Conservation (phyloP, 1,140 invertebrate genomes). For the Luehdorfia chinensis region DNA sequence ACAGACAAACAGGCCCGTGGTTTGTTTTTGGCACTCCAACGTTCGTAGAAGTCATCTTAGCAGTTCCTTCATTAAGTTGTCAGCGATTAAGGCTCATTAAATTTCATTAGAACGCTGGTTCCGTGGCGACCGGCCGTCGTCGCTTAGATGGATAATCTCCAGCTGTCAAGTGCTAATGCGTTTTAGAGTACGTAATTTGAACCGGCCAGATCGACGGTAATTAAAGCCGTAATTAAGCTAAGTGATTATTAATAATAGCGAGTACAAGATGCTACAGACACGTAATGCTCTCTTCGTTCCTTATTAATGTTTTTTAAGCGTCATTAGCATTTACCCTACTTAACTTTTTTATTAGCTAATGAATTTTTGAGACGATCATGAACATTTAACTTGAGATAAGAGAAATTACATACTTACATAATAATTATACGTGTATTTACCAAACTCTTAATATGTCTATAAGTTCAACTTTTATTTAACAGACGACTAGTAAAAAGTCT, state of each 20-base stretch:
- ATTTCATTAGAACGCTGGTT: conserved; percentile 69
- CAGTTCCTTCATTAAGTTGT: conserved; percentile 72
- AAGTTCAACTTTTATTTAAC: too few species aligned
- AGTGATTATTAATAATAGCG: conserved; percentile 50
- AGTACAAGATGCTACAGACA: conserved; percentile 8
- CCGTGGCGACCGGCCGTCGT: conserved; percentile 47
- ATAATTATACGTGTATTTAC: too few species aligned
- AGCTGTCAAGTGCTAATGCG: conserved; percentile 74
- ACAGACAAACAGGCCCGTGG: conserved; percentile 2
- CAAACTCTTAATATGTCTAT: too few species aligned
- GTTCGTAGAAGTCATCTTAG: conserved; percentile 24
- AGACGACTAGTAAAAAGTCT: too few species aligned
- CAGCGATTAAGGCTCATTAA: conserved; percentile 74
- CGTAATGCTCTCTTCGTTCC: conserved; percentile 8
- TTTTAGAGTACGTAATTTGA: conserved; percentile 78
- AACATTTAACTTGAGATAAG: too few species aligned
- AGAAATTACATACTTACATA: too few species aligned
- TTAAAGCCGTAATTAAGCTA: conserved; percentile 74
- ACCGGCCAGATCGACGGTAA: conserved; percentile 72
- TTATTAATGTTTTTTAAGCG: conserved; percentile 4
- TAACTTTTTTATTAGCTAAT: background rate
- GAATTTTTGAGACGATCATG: background rate
- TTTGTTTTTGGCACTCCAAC: conserved; percentile 15
- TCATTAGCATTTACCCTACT: background rate
- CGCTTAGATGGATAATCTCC: conserved; percentile 75